Evolutionary conservation across 2,888 invertebrate species (phyloP), one percentile per base, ranked within the genome.

Genomic region (Helobdella robusta): DNA sequence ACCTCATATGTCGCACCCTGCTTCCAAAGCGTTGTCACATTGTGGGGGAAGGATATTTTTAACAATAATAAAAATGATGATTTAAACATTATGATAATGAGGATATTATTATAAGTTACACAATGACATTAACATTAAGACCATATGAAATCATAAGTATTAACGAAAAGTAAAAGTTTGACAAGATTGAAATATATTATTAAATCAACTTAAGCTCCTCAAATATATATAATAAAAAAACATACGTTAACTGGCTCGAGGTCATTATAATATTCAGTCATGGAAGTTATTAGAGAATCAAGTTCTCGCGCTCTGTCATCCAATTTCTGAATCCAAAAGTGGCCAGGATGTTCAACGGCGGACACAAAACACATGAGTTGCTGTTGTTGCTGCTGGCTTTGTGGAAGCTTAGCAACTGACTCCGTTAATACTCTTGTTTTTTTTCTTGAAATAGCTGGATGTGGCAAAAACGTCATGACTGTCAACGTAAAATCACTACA

Each of bases 291-390:
- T 36, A 93, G 81, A 59, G 86, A 84, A 77, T 92, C 89, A 20
- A 93, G 81, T 75, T 88, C 85, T 6, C 85, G 82, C 0, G 88
- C 86, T 72, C 85, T 85, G 0, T 87, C 84, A 0, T 89, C 87
- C 28, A 81, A 73, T 8, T 80, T 84, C 82, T 92, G 92, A 11
- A 92, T 84, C 89, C 91, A 93, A 81, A 93, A 92, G 69, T 83
- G 82, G 20, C 81, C 82, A 0, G 91, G 91, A 34, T 86, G 86
- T 18, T 87, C 86, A 69, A 89, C 85, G 0, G 91, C 89, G 0
- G 90, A 89, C 2, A 92, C 88, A 79, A 87, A 91, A 20, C 44
- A 60, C 62, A 40, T 68, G 66, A 6, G 11, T 30, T 44, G 8
- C 60, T 15, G 60, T 35, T 8, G n/a, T 15, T 23, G 11, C 18